A percentile compares a stretch with the other conserved stretches of the same genome.
Conservation (phyloP, 1,140 invertebrate genomes). For the Drosophila aff. region DNA sequence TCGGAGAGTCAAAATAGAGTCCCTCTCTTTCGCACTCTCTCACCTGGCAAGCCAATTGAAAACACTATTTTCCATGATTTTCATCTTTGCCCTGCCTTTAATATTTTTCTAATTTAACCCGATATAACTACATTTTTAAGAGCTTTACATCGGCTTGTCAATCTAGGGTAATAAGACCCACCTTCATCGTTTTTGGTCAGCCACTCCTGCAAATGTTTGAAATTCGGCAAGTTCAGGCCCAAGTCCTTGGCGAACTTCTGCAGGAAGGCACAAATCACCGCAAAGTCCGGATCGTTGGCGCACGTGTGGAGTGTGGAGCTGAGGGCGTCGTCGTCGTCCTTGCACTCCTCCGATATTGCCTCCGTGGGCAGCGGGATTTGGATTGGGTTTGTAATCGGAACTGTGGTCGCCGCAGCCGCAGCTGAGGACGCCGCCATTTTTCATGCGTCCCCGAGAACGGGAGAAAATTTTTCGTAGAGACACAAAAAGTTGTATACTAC, state of each 20-base stretch:
- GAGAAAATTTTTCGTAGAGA: slow-evolving; percentile 65
- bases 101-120: neutral
- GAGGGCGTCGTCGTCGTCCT: slow-evolving; percentile 76
- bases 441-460: slow-evolving; percentile 67
- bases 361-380: slow-evolving; percentile 31
- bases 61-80: slow-evolving; percentile 17
- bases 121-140: neutral
- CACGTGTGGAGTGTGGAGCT: slow-evolving; percentile 87
- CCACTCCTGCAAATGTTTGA: slow-evolving; percentile 94
- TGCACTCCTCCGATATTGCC: slow-evolving; percentile 67
- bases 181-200: slow-evolving; percentile 95
- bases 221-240: slow-evolving; percentile 90
- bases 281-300: slow-evolving; percentile 97
- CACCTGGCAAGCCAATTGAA: slow-evolving; percentile 9
- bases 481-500: slow-evolving; percentile 59
- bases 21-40: neutral
- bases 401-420: slow-evolving; percentile 42
- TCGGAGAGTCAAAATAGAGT: neutral
- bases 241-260: slow-evolving; percentile 94
- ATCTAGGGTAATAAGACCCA: slow-evolving; percentile 84
- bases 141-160: neutral
- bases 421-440: slow-evolving; percentile 79
- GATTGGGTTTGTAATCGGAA: slow-evolving; percentile 16
- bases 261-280: slow-evolving; percentile 96
- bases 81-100: neutral